Evolutionary conservation across 2,113 vertebrate species (phyloP), one percentile per base, ranked within the genome.

Genomic region (Romanogobio albipinnatus): DNA sequence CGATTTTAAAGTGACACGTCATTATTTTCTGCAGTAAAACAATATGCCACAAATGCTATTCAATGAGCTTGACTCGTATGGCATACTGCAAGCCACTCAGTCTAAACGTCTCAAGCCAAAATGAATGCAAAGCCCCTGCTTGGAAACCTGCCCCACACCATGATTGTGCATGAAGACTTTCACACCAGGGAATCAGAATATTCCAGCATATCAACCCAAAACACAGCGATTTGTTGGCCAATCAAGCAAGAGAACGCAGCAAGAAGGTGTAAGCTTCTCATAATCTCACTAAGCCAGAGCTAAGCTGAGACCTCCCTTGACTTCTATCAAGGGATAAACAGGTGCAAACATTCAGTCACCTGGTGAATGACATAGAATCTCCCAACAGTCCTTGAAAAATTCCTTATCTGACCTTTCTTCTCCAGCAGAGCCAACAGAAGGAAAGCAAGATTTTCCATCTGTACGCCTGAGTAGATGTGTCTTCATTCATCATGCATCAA

Each of bases 181-280:
- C 43, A 79, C 83, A 76, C 39, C 19, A 56, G 81, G 80, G 62
- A 83, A 75, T 81, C 45, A 2, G 64, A 73, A 62, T 49, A 26
- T 83, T 70, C 13, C 59, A 47, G 66, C 76, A 74, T 82, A 81
- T 83, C 66, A 87, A 49, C 76, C 61, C 59, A 70, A 62, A 51
- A 73, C 51, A 80, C 14, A 70, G 82, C 17, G 14, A 73, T 74
- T 9, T 17, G 19, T 74, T n/a, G 2, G 26, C 68, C 78, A 81
- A 86, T 17, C 47, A 74, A 29, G 64, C 73, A 56, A 56, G 5
- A 47, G 33, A 75, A 36, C 24, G 9, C 73, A n/a, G 19, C 64
- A 39, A 71, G 75, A 36, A 17, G 79, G 43, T 43, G 15, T 53
- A 59, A 11, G 66, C 61, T 85, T n/a, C 26, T 26, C 49, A 39